A percentile compares a stretch with the other conserved stretches of the same genome.
These are phyloP conservation scores for Notodonta dromedarius DNA, from an alignment of 2,888 invertebrate genomes.

Conservation along the genomic window DNA sequence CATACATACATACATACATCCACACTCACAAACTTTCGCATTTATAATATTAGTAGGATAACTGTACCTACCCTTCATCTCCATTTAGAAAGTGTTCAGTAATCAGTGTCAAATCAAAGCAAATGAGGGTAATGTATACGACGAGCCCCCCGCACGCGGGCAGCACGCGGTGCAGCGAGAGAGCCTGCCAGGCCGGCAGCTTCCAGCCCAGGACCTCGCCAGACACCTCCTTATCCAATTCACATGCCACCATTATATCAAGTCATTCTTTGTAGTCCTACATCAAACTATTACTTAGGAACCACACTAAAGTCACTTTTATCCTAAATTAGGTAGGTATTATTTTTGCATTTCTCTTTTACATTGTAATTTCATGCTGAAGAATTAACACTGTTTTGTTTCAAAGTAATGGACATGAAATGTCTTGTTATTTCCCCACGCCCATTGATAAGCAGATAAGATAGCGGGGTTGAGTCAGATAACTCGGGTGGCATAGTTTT, in stretches of 20 bases:
- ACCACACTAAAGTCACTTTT: too few relatives aligned
- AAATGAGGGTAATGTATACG: constrained; percentile 87
- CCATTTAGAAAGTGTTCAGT: constrained; percentile 85
- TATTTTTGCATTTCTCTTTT: background rate
- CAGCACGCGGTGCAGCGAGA: constrained; percentile 69
- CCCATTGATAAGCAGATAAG: constrained; percentile 76
- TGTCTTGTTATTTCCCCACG: constrained; percentile 49
- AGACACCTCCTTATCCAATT: constrained; percentile 69
- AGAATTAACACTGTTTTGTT: constrained; percentile 37
- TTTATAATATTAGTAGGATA: too few relatives aligned
- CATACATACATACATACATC: too few relatives aligned
- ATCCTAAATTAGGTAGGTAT: too few relatives aligned
- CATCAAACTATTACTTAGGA: too few relatives aligned
- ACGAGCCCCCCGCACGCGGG: constrained; percentile 82
- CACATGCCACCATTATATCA: constrained; percentile 72
- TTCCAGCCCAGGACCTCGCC: constrained; percentile 73
- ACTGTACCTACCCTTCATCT: constrained; percentile 78
- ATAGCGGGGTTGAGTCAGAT: constrained; percentile 68
- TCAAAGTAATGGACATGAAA: constrained; percentile 47
- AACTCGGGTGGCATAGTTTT: constrained; percentile 52
- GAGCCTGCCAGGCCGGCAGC: constrained; percentile 72
- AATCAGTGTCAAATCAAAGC: constrained; percentile 87
- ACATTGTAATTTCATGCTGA: background rate
- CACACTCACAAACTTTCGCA: too few relatives aligned
- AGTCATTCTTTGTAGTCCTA: constrained; percentile 13